Base-by-base conservation (phyloP, 2,113 vertebrate species). In the Dryoscopus gambensis region DNA sequence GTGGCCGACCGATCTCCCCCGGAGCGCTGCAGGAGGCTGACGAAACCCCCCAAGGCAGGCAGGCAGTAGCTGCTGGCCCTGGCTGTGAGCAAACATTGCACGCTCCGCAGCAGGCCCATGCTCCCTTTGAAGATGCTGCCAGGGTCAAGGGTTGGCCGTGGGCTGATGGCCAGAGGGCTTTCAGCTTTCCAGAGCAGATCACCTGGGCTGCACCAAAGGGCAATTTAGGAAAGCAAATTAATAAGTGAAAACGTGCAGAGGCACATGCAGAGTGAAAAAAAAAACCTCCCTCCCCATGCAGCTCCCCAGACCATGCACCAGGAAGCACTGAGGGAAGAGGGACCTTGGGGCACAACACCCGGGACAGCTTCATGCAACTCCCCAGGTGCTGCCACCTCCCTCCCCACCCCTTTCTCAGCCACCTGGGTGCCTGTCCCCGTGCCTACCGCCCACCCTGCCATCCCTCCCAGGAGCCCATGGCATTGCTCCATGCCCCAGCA, bases 121-220 rank as follows among this genome's bases (percentile, higher is more conserved):
- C n/a, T 96, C 62, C 79, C 97, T 97, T 97, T 97, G 97, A 97
- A 97, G 96, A 88, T 91, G 92, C 92, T 96, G 94, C 96, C 95
- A 94, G 95, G 94, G 95, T 94, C 95, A 83, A 94, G 92, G 96
- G 81, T 94, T 94, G 86, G 88, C 83, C 0, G 4, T 13, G 52
- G 75, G 89, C 75, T 86, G 81, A 89, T 91, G 96, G 88, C 69
- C 87, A 55, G 67, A 62, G 75, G 57, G 57, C 69, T 94, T 82
- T 64, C 4, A 7, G 68, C 63, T 59, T 57, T 67, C 42, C 76
- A 37, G 80, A 62, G 50, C 65, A 22, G 49, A 42, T 93, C 80
- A 90, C 95, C 95, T 94, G 88, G 24, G 40, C 60, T 65, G 89
- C 37, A 28, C 40, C 35, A 46, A 80, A 89, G 57, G 52, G 75